Evolutionary conservation across 1,140 invertebrate genomes (phyloP).

Genomic region (Lutraria rhynchaena): DNA sequence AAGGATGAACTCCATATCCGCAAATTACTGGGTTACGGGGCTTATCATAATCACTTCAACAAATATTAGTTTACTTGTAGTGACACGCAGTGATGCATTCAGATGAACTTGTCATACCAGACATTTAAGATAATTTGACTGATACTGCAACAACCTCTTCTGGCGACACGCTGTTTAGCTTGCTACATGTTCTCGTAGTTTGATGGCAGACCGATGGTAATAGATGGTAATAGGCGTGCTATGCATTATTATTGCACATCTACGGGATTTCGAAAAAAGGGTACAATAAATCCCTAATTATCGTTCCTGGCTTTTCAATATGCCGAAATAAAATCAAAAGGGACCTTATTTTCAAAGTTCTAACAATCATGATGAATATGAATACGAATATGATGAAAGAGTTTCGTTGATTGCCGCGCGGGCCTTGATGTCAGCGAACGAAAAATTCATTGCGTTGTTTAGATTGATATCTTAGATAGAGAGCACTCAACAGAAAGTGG

Average conservation of each 20-base stretch:
- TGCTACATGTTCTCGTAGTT: neutral
- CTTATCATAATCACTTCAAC: too few species aligned
- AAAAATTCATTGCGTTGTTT: conserved; percentile 13
- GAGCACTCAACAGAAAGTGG: conserved; percentile 36
- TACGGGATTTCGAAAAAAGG: neutral
- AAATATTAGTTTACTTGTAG: neutral
- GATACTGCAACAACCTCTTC: neutral
- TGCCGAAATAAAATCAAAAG: conserved; percentile 9
- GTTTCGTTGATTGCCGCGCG: neutral
- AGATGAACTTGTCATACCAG: conserved; percentile 22
- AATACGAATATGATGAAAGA: conserved; percentile 14
- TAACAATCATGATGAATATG: too few species aligned
- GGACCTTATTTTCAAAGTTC: conserved; percentile 2
- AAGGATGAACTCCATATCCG: too few species aligned
- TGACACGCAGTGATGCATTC: neutral
- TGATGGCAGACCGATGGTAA: too few species aligned
- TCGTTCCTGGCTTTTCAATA: neutral
- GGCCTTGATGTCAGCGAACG: conserved; percentile 31
- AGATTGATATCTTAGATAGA: conserved; percentile 39
- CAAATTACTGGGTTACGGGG: too few species aligned
- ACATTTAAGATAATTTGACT: conserved; percentile 14
- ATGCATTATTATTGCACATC: too few species aligned
- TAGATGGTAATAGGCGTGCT: too few species aligned
- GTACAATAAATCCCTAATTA: conserved; percentile 25
- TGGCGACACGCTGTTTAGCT: conserved; percentile 5